Evolutionary conservation across 1,140 invertebrate species (phyloP), one percentile per base, ranked within the genome.

Genomic region (Ephestia elutella): DNA sequence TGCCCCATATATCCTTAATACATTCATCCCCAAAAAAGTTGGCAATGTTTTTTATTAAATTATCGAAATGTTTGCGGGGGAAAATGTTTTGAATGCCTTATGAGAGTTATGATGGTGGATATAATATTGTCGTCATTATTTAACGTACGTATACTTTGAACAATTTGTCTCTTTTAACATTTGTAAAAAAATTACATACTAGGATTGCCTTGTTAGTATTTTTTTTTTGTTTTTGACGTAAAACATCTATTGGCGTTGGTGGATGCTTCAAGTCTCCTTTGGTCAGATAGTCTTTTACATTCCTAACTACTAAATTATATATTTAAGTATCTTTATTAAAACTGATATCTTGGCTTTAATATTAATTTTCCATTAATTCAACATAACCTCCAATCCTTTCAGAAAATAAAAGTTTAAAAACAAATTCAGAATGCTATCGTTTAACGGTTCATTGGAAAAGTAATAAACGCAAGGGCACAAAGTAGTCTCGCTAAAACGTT

Each of bases 401-500:
- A 25, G 54, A 28, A 53, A 51, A 56, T 49, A 61, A 63, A 60
- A 64, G 17, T 57, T 21, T 54, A 63, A 63, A 63, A 63, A 64
- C 59, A 63, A 64, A 62, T 67, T 32, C 56, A 8, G 20, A 62
- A 66, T 64, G 65, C 58, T 51, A 66, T 68, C 28, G 66, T 63
- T 72, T 75, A 58, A 71, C 66, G 62, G 57, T 53, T 67, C 64
- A 75, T 71, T 66, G 66, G 62, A 30, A 55, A 66, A 64, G 73
- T 72, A 70, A 75, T 72, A 77, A 77, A 75, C 65, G 67, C 49
- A 38, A 17, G 56, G 59, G 54, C 32, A 63, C 59, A 63, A 67
- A 69, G 71, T 79, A 74, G 73, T 79, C 68, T 65, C 55, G 65
- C 62, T 79, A 68, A 76, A 79, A 77, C 70, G 77, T 75, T 77